A percentile compares a stretch with the other conserved stretches of the same genome.
Evolutionary conservation across 2,113 vertebrate species (phyloP).

Genomic region (Dermatemys mawii): DNA sequence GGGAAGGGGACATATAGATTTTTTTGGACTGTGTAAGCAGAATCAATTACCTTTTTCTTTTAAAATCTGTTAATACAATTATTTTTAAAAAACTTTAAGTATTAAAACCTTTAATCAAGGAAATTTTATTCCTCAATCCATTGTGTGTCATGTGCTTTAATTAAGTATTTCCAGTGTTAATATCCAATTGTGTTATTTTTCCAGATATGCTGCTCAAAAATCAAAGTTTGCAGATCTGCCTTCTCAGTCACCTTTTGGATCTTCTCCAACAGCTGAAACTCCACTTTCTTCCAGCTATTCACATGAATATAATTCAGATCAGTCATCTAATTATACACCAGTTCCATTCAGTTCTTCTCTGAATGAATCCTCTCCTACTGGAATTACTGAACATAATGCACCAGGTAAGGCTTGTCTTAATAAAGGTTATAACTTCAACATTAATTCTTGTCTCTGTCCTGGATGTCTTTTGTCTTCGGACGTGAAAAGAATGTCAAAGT

Average conservation of each 20-base stretch:
- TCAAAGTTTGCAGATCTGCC: constrained; percentile 70
- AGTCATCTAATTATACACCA: constrained; percentile 71
- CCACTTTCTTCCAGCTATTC: constrained; percentile 28
- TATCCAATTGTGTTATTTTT: constrained; percentile 40
- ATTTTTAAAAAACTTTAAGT: background rate
- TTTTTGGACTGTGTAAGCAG: background rate
- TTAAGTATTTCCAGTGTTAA: background rate
- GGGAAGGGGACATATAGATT: background rate
- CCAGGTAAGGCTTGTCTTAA: constrained; percentile 76
- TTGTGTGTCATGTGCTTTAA: background rate
- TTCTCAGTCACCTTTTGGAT: constrained; percentile 59
- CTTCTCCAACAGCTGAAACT: constrained; percentile 56
- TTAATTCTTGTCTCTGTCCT: background rate
- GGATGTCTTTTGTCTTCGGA: background rate
- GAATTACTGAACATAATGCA: constrained; percentile 77
- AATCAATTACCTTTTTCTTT: background rate
- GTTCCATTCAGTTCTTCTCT: constrained; percentile 84
- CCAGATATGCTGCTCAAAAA: constrained; percentile 75
- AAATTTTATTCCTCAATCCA: background rate
- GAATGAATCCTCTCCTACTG: constrained; percentile 84
- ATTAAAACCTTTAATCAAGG: background rate
- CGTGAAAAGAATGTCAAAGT: background rate
- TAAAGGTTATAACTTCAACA: constrained; percentile 55
- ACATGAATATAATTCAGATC: constrained; percentile 73
- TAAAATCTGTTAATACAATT: background rate